phyloP scores from a whole-genome alignment of 2,888 invertebrate species.

The Sussaba pulchella region DNA sequence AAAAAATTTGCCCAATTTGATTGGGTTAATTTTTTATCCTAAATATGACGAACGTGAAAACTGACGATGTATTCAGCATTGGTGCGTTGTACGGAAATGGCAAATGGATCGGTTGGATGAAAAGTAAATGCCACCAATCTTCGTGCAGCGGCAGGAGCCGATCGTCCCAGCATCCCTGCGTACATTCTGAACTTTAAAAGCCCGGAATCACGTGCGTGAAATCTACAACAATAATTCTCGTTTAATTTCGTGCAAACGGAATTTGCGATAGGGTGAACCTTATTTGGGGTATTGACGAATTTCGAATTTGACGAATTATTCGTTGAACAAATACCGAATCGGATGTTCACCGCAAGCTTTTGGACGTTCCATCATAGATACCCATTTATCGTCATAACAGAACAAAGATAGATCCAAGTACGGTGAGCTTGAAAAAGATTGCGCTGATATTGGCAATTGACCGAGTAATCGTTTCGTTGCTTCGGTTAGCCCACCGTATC shows the following conservation, averaged over 20 bases:
- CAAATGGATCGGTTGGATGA: conserved; percentile 98
- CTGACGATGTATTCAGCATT: conserved; percentile 97
- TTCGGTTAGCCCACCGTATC: conserved; percentile 95
- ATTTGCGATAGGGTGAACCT: no score
- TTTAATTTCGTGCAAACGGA: no score
- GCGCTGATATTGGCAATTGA: conserved; percentile 97
- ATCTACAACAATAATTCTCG: conserved; percentile 86
- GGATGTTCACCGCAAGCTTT: conserved; percentile 97
- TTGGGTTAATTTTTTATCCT: conserved; percentile 42
- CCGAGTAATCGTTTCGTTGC: conserved; percentile 95
- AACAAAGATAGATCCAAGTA: conserved; percentile 96
- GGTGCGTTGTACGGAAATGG: conserved; percentile 97
- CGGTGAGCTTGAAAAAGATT: conserved; percentile 96
- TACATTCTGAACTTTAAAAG: conserved; percentile 92
- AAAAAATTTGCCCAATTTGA: no score
- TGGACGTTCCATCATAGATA: conserved; percentile 97
- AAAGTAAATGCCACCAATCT: conserved; percentile 97
- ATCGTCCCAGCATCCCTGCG: conserved; percentile 88
- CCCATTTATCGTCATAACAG: conserved; percentile 98
- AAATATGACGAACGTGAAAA: conserved; percentile 93
- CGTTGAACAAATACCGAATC: conserved; percentile 88
- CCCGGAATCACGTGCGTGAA: conserved; percentile 93
- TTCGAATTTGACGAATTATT: background rate
- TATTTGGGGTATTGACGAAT: no score
- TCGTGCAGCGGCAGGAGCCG: conserved; percentile 89